A percentile compares a stretch with the other conserved stretches of the same genome.
Evolutionary conservation across 2,797 vertebrate species (phyloP).

Genomic region (Paratrypauchen microcephalus): DNA sequence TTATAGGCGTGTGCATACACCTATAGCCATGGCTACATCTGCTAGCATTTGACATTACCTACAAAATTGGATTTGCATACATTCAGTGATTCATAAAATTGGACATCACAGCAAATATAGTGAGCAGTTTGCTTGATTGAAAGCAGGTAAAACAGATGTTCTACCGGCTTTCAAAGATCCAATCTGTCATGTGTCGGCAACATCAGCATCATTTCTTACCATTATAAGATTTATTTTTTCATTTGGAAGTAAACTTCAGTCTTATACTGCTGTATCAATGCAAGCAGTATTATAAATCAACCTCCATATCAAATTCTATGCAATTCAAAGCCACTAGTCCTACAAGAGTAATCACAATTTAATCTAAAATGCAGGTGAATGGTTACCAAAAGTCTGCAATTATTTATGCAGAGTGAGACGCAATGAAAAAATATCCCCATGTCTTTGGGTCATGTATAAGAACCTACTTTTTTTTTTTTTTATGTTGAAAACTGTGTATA

Average conservation of each 20-base stretch:
- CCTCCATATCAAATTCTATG: background rate
- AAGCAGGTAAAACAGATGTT: background rate
- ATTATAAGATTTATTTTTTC: slow-evolving; percentile 1
- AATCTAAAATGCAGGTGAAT: background rate
- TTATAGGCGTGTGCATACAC: background rate
- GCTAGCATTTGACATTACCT: slow-evolving; percentile 5
- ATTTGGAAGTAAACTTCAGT: background rate
- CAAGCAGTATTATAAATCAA: background rate
- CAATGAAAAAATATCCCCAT: background rate
- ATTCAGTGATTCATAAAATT: slow-evolving; percentile 11
- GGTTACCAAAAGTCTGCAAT: background rate
- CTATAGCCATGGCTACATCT: background rate
- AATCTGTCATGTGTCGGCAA: background rate
- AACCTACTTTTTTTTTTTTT: no score
- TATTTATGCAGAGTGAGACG: background rate
- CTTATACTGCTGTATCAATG: background rate
- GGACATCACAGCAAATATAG: background rate
- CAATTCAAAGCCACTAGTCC: background rate
- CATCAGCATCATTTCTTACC: background rate
- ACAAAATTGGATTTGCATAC: slow-evolving; percentile 4
- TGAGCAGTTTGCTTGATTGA: background rate
- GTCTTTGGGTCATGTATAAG: background rate
- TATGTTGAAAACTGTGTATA: no score
- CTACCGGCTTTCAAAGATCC: background rate
- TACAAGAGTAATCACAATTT: background rate